These are phyloP conservation scores for Tuta absoluta DNA, from an alignment of 2,888 invertebrate genomes.

Conservation along the genomic window DNA sequence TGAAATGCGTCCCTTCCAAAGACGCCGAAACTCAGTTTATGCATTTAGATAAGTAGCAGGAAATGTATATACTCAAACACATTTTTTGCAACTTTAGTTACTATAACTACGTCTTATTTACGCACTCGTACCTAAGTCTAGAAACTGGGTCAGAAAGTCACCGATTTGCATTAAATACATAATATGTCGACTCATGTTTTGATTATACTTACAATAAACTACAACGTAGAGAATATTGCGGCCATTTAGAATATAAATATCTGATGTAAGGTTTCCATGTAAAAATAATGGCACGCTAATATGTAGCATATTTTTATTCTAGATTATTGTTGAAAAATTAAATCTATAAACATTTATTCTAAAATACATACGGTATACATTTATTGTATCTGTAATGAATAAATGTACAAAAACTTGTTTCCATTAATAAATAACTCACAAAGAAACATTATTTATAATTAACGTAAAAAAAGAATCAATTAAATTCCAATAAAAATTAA, in stretches of 20 bases:
- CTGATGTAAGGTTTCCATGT: no score
- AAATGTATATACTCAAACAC: no score
- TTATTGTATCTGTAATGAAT: no score
- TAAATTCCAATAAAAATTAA: constrained; percentile 17
- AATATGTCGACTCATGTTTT: not conserved
- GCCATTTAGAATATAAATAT: not conserved
- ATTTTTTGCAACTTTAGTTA: no score
- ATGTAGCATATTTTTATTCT: no score
- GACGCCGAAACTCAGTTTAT: no score
- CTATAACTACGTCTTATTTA: no score
- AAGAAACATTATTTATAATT: not conserved
- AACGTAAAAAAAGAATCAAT: constrained; percentile 10
- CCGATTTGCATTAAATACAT: constrained; percentile 2
- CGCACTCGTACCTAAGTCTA: not conserved
- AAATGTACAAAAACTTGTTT: not conserved
- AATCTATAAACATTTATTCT: no score
- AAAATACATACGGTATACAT: no score
- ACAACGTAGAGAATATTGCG: not conserved
- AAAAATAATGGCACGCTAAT: not conserved
- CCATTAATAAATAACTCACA: not conserved
- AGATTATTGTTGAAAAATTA: no score
- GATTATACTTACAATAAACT: not conserved
- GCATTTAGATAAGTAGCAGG: no score
- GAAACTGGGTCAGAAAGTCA: constrained; percentile 6
- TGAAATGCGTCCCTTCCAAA: no score